Conservation (phyloP, 1,140 invertebrate species). For the Andrena cerasifolii region DNA sequence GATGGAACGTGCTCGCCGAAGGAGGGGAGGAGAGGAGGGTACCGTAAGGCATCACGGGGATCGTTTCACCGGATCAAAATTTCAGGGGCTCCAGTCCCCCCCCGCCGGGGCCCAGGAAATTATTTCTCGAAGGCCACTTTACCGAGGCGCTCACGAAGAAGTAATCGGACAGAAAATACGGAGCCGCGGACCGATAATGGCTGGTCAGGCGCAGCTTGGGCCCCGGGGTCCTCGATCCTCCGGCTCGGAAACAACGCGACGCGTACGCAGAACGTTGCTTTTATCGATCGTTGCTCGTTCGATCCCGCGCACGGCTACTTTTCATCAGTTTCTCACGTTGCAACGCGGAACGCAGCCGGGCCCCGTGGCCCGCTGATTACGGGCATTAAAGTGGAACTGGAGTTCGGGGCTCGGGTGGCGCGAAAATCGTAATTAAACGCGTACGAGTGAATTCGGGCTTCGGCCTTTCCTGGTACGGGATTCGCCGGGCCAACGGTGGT, state of each 20-base stretch:
- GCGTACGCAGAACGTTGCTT: constrained; percentile 50
- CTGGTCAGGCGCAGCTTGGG: constrained; percentile 45
- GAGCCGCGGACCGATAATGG: constrained; percentile 63
- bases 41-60: constrained; percentile 53
- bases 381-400: constrained; percentile 25
- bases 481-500: not conserved
- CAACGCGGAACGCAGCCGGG: not conserved
- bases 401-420: not conserved
- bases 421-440: constrained; percentile 30
- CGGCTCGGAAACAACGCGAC: constrained; percentile 39
- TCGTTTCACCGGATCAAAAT: constrained; percentile 66
- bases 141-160: constrained; percentile 66
- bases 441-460: not conserved
- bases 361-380: constrained; percentile 7
- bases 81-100: constrained; percentile 43
- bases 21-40: constrained; percentile 22
- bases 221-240: constrained; percentile 30
- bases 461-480: not conserved
- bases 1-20: not conserved
- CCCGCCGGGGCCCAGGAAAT: constrained; percentile 52
- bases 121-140: constrained; percentile 66
- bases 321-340: constrained; percentile 36
- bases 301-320: constrained; percentile 26
- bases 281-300: constrained; percentile 44
- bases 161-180: constrained; percentile 67